Evolutionary conservation across 2,113 vertebrate species (phyloP), one percentile per base, ranked within the genome.

Genomic region (Ctenodactylus gundi): DNA sequence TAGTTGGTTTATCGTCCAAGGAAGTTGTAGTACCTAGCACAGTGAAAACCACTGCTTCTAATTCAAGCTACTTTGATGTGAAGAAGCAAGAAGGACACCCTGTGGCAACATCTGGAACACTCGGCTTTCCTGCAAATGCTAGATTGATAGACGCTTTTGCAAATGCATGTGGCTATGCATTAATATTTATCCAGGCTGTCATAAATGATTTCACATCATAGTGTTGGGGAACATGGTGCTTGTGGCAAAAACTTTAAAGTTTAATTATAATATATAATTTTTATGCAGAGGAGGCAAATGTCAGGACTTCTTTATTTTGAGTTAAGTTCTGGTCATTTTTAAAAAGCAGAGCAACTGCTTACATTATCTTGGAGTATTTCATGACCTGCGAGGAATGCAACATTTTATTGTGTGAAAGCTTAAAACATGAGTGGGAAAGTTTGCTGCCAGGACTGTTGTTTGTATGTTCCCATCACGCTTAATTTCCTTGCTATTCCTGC

Each of bases 171-270:
- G 98, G 98, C 98, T 98, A 97, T 98, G 98, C 99, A 99, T 99
- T 99, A 99, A 99, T 99, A 99, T 99, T 99, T 99, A 99, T 99
- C 99, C 98, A 98, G 98, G 98, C 99, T 99, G 99, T 99, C 99
- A 99, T 99, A 99, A 99, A 99, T 99, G 99, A 99, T 99, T 99
- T 99, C 99, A 99, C 99, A 99, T 99, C 98, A 98, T 98, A 98
- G 98, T 98, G 98, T 98, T 98, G 98, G 98, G 98, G 98, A 98
- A 98, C 98, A 98, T 99, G 99, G 98, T 98, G 99, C 99, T 99
- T 98, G 98, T 99, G 99, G 99, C 99, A 98, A 99, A 99, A 99
- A 99, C 98, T 99, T 99, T 99, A 99, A 99, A 99, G 98, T 99
- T 99, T 99, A 99, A 99, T 99, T 99, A 98, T 98, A 98, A 98